Percentiles rank a stretch among this genome's conserved stretches.
Conservation (phyloP, 30 jellyfish, hydroid and myxozoan genomes). For the Aurelia sp. region DNA sequence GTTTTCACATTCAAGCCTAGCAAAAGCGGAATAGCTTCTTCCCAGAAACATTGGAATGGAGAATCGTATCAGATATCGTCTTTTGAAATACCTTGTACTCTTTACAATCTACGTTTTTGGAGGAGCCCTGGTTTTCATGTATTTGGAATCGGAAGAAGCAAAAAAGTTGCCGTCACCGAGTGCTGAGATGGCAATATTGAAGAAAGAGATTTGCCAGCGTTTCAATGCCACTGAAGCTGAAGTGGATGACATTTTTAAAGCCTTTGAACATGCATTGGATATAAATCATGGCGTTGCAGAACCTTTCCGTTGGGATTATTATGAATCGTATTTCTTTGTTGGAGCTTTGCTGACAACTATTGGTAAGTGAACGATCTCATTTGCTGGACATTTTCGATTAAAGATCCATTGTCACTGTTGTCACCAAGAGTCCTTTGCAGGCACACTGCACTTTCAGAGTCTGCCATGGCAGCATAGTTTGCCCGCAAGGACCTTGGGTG, state of each 20-base stretch:
- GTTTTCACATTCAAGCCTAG: not conserved
- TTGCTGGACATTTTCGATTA: too few relatives aligned
- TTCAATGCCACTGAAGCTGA: not conserved
- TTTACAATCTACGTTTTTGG: constrained; percentile 9
- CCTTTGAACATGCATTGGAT: not conserved
- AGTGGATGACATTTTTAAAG: not conserved
- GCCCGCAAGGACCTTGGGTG: too few relatives aligned
- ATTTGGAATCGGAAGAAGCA: constrained; percentile 16
- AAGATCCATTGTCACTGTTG: too few relatives aligned
- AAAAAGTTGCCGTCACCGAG: not conserved
- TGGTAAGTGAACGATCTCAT: constrained; percentile 4
- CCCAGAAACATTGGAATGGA: not conserved
- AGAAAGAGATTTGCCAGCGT: not conserved
- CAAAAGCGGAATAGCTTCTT: not conserved
- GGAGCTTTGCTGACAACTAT: constrained; percentile 26
- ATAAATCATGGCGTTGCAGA: not conserved
- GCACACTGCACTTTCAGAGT: too few relatives aligned
- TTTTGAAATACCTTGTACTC: not conserved
- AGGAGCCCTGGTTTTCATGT: constrained; percentile 6
- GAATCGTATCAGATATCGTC: not conserved
- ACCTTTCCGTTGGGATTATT: constrained; percentile 12
- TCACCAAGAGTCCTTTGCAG: too few relatives aligned
- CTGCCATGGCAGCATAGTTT: too few relatives aligned
- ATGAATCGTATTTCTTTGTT: constrained; percentile 16
- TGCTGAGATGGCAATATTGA: not conserved